Evolutionary conservation across 2,113 vertebrate genomes (phyloP).

Genomic region (Cygnus buccinator): DNA sequence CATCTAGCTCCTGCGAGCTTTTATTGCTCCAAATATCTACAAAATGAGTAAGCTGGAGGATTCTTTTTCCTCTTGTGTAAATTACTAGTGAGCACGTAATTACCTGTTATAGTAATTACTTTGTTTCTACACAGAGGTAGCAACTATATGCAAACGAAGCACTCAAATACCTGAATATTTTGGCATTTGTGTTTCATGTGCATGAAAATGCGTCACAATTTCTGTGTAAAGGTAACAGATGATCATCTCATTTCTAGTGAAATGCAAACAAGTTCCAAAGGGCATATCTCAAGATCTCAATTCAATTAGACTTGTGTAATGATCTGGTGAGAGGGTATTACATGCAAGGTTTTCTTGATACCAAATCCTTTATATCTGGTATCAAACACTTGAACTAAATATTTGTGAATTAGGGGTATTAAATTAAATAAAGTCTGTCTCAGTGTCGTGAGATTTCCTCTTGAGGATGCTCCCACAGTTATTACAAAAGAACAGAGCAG

Average conservation of each 20-base stretch:
- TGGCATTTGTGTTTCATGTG: constrained; percentile 51
- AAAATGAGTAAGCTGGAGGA: constrained; percentile 8
- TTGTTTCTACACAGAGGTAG: constrained; percentile 31
- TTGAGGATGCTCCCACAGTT: constrained; percentile 38
- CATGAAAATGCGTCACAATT: constrained; percentile 54
- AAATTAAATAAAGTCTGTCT: constrained; percentile 1
- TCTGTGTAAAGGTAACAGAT: constrained; percentile 49
- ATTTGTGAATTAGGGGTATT: constrained; percentile 11
- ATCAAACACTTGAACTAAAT: constrained; percentile 23
- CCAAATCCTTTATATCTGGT: constrained; percentile 26
- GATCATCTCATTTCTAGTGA: constrained; percentile 56
- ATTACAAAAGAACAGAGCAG: neutral
- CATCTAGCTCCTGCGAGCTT: neutral
- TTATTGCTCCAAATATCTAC: constrained; percentile 20
- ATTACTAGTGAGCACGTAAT: constrained; percentile 42
- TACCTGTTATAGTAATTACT: constrained; percentile 38
- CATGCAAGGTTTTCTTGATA: constrained; percentile 17
- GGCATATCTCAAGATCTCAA: constrained; percentile 58
- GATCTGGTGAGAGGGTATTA: constrained; percentile 25
- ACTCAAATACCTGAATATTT: constrained; percentile 64
- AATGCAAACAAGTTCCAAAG: constrained; percentile 51
- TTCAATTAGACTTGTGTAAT: constrained; percentile 24
- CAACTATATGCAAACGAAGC: constrained; percentile 57
- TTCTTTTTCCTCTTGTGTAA: neutral
- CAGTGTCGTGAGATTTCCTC: constrained; percentile 8